phyloP scores from a whole-genome alignment of 2,888 invertebrate species.

The Caradrina kadenii region DNA sequence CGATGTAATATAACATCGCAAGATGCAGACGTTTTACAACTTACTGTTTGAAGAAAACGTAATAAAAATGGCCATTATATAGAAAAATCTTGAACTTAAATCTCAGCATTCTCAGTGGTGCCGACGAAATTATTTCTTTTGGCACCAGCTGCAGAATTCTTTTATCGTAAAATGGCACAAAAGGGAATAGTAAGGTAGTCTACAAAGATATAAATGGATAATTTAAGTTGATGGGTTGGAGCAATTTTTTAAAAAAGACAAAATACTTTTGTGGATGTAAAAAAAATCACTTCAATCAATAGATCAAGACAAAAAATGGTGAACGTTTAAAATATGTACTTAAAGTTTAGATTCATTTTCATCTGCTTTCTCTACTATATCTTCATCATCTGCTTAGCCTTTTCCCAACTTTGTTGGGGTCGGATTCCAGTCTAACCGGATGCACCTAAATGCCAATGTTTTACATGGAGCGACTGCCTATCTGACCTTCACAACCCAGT shows the following conservation, averaged over 20 bases:
- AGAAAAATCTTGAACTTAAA: conserved; percentile 53
- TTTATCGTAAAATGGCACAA: conserved; percentile 64
- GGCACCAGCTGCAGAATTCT: conserved; percentile 69
- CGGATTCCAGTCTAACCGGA: no score
- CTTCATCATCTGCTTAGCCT: no score
- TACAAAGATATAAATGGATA: conserved; percentile 58
- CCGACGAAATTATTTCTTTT: conserved; percentile 58
- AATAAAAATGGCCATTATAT: conserved; percentile 50
- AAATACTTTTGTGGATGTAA: conserved; percentile 18
- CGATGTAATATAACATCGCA: conserved; percentile 37
- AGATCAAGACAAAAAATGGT: background rate
- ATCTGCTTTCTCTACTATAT: no score
- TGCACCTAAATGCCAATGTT: no score
- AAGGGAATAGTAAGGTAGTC: conserved; percentile 60
- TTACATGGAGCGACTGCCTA: no score
- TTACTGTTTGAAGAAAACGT: conserved; percentile 39
- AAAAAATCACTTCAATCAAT: conserved; percentile 11
- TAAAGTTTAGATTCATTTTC: background rate
- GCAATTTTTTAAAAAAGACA: conserved; percentile 33
- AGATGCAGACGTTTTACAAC: conserved; percentile 30
- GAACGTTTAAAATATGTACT: background rate
- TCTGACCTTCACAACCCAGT: no score
- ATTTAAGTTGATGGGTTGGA: conserved; percentile 42
- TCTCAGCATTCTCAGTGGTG: conserved; percentile 55
- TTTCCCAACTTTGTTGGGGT: no score